Evolutionary conservation across 1,140 invertebrate genomes (phyloP).

Genomic region (Achroia grisella): DNA sequence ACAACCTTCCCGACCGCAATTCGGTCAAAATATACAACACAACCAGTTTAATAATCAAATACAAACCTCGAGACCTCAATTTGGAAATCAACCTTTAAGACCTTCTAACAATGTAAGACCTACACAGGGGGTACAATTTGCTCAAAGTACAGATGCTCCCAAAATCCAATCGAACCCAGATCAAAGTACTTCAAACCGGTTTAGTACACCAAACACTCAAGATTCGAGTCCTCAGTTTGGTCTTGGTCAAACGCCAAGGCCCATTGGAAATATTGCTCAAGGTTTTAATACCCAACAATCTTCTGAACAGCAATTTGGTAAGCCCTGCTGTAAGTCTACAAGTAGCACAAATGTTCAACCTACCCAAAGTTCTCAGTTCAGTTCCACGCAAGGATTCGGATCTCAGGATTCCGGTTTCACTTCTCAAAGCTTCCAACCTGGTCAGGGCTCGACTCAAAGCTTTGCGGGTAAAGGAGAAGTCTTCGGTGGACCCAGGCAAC

Average conservation of each 20-base stretch:
- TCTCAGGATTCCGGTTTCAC: conserved; percentile 1
- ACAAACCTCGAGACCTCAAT: conserved; percentile 9
- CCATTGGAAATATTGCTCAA: no score
- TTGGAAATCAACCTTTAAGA: conserved; percentile 4
- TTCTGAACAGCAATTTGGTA: background rate
- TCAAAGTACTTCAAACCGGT: no score
- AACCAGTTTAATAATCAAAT: conserved; percentile 3
- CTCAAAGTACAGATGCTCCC: background rate
- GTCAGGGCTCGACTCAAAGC: conserved; percentile 6
- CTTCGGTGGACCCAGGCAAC: conserved; percentile 39
- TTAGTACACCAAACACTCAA: no score
- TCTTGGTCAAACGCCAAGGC: no score
- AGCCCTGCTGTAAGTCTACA: background rate
- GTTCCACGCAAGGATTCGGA: conserved; percentile 4
- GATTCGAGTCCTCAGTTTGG: no score
- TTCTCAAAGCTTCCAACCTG: conserved; percentile 3
- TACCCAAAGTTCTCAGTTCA: conserved; percentile 1
- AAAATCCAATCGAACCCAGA: background rate
- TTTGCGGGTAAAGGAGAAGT: conserved; percentile 28
- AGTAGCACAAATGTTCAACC: background rate
- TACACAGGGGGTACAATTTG: background rate
- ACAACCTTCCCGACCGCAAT: conserved; percentile 1
- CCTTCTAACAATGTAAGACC: conserved; percentile 1
- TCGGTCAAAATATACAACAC: conserved; percentile 4
- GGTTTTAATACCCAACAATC: background rate